Percentiles rank a stretch among this genome's conserved stretches.
Conservation (phyloP, 2,113 vertebrate genomes). For the Rhinoderma darwinii region DNA sequence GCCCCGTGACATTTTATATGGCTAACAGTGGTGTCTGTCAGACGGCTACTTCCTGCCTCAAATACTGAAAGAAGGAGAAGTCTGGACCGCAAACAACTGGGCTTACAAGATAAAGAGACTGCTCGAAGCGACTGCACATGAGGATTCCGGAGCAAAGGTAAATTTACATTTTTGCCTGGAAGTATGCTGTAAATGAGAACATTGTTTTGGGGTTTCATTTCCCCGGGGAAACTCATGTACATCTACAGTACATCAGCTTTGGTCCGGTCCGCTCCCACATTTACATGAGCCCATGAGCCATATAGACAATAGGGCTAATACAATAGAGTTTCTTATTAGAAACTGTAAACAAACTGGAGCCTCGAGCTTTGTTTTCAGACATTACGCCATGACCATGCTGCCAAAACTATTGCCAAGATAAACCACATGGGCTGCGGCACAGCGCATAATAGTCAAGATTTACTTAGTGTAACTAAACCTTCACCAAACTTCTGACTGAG, state of each 20-base stretch:
- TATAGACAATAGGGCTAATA: not conserved
- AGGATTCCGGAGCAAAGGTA: not conserved
- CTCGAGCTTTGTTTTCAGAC: not conserved
- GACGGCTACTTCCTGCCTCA: not conserved
- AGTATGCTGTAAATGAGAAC: not conserved
- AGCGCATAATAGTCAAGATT: not conserved
- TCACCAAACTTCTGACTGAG: too few species aligned
- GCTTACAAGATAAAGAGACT: not conserved
- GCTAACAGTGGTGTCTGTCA: not conserved
- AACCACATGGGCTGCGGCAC: not conserved
- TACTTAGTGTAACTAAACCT: too few species aligned
- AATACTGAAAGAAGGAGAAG: not conserved
- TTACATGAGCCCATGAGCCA: not conserved
- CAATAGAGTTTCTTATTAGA: slow-evolving; percentile 1
- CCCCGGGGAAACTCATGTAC: not conserved
- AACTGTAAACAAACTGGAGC: not conserved
- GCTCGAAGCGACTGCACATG: too few species aligned
- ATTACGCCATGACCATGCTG: not conserved
- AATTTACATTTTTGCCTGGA: not conserved
- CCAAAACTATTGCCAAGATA: too few species aligned
- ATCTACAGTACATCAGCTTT: not conserved
- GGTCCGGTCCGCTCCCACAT: not conserved
- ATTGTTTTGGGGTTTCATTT: not conserved
- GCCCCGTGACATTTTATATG: too few species aligned
- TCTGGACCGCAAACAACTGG: not conserved